Percentiles rank a stretch among this genome's conserved stretches.
Evolutionary conservation across 2,113 vertebrate species (phyloP).

Genomic region (Pangasianodon gigas): DNA sequence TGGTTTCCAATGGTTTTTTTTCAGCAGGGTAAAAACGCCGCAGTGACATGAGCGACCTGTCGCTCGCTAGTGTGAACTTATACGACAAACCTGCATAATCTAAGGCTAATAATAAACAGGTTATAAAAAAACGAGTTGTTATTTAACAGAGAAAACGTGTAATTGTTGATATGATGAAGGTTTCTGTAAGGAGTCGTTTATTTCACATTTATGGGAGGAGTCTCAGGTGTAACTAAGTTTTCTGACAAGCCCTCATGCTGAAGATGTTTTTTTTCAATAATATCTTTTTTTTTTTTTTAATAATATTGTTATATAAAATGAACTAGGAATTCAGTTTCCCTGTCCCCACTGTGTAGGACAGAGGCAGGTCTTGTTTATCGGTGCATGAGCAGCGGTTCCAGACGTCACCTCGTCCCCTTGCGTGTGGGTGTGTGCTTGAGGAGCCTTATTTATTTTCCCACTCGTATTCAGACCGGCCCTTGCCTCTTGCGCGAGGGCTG

Average conservation of each 20-base stretch:
- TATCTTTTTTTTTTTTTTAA: no score
- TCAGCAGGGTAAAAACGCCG: no score
- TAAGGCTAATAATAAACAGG: background rate
- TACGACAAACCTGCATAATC: background rate
- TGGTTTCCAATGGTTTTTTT: no score
- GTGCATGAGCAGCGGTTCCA: conserved; percentile 23
- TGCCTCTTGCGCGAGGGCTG: background rate
- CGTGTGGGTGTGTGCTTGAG: conserved; percentile 61
- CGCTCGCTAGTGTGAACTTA: no score
- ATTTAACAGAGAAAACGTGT: background rate
- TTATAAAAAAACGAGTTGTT: background rate
- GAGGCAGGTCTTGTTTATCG: background rate
- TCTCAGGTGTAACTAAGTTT: background rate
- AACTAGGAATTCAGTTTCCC: background rate
- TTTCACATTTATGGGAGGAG: background rate
- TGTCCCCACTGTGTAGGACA: background rate
- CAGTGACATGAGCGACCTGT: no score
- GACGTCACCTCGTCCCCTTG: conserved; percentile 58
- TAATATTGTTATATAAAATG: background rate
- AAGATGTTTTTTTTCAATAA: no score
- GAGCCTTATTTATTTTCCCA: background rate
- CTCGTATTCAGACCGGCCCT: background rate
- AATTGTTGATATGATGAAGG: no score
- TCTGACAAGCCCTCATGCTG: background rate
- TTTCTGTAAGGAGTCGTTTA: background rate